A percentile compares a stretch with the other conserved stretches of the same genome.
These are phyloP conservation scores for Malachius bipustulatus DNA, from an alignment of 2,888 invertebrate genomes.

Conservation along the genomic window DNA sequence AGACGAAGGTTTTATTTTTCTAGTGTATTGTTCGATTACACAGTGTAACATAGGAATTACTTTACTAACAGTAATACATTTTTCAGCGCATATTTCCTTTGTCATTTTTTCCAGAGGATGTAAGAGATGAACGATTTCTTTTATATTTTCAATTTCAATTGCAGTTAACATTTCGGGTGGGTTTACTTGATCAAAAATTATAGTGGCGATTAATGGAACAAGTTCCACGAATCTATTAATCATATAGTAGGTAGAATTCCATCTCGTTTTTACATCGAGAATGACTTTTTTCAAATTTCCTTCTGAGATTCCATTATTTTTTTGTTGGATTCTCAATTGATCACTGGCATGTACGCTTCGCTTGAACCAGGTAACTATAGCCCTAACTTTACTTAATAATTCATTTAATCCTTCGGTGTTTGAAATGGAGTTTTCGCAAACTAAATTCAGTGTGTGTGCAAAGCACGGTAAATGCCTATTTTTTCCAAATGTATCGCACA, in stretches of 20 bases:
- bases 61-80: slow-evolving; percentile 23
- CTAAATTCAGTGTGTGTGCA: slow-evolving; percentile 3
- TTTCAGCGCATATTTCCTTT: slow-evolving; percentile 23
- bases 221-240: slow-evolving; percentile 13
- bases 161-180: slow-evolving; percentile 23
- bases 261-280: slow-evolving; percentile 21
- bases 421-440: slow-evolving; percentile 1
- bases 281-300: slow-evolving; percentile 1
- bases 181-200: slow-evolving; percentile 21
- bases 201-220: slow-evolving; percentile 12
- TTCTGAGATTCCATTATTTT: slow-evolving; percentile 2
- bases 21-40: slow-evolving; percentile 2
- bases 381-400: slow-evolving; percentile 3
- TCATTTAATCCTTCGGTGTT: slow-evolving; percentile 3
- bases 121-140: slow-evolving; percentile 22
- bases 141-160: slow-evolving; percentile 21
- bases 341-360: slow-evolving; percentile 1
- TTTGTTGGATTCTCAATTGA: slow-evolving; percentile 2
- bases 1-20: slow-evolving; percentile 1
- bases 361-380: slow-evolving; percentile 3
- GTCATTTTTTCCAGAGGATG: slow-evolving; percentile 23
- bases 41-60: slow-evolving; percentile 19
- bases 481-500: slow-evolving; percentile 1
- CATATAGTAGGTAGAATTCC: slow-evolving; percentile 19
- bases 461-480: slow-evolving; percentile 3